A percentile compares a stretch with the other conserved stretches of the same genome.
Evolutionary conservation across 2,888 invertebrate genomes (phyloP).

Genomic region (Meloe dianella): DNA sequence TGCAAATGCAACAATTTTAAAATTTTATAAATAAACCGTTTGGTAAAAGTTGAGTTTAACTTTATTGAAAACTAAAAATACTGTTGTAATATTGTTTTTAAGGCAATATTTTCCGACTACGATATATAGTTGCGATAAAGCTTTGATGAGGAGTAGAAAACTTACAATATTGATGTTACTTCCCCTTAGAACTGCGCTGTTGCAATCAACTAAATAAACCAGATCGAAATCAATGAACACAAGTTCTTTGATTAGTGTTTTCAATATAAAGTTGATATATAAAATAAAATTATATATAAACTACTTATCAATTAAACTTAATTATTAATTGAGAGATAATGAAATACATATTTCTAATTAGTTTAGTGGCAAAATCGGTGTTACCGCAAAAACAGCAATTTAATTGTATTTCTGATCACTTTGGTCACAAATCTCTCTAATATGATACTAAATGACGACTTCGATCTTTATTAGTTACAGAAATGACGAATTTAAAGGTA

Average conservation of each 20-base stretch:
- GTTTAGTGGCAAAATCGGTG: background rate
- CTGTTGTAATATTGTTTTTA: slow-evolving; percentile 32
- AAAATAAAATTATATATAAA: background rate
- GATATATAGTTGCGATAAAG: slow-evolving; percentile 36
- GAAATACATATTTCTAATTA: background rate
- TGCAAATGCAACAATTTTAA: slow-evolving; percentile 21
- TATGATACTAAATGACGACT: too few species aligned
- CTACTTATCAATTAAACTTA: background rate
- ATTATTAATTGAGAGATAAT: background rate
- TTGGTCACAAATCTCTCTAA: too few species aligned
- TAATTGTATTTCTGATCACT: too few species aligned
- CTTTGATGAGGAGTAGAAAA: slow-evolving; percentile 30
- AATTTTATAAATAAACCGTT: slow-evolving; percentile 17
- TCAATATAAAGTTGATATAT: background rate
- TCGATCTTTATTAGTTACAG: too few species aligned
- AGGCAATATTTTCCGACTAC: slow-evolving; percentile 39
- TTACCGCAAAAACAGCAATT: too few species aligned
- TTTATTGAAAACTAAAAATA: slow-evolving; percentile 34
- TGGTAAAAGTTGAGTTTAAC: slow-evolving; percentile 32
- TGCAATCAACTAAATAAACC: slow-evolving; percentile 6
- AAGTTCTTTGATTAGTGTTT: background rate
- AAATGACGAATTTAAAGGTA: too few species aligned
- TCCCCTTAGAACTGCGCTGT: background rate
- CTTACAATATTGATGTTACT: slow-evolving; percentile 38
- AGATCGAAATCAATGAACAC: background rate